Evolutionary conservation across 2,888 invertebrate genomes (phyloP), one percentile per base, ranked within the genome.

Genomic region (Schrankia costaestrigalis): DNA sequence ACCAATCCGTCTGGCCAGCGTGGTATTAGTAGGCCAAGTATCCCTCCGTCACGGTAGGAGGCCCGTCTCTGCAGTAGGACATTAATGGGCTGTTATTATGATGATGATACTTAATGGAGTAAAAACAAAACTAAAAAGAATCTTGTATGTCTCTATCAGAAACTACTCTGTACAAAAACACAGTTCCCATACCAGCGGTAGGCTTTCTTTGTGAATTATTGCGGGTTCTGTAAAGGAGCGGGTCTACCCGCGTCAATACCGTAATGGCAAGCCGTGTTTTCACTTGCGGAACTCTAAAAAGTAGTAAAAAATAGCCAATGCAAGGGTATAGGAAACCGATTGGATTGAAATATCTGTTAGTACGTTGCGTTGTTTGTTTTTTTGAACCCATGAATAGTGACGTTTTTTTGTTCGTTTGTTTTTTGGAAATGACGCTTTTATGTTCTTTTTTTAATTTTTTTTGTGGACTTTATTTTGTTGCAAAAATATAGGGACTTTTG

Each of bases 121-220:
- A n/a, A n/a, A n/a, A n/a, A n/a, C n/a, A n/a, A n/a, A n/a, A n/a
- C n/a, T n/a, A n/a, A n/a, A n/a, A n/a, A n/a, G n/a, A n/a, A n/a
- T n/a, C n/a, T n/a, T n/a, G 5, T 11, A 3, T 11, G 23, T 56
- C 46, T 43, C 15, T 29, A 6, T 26, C 12, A 29, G 21, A 29
- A 24, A 19, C 10, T 52, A 50, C 35, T 77, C 80, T 78, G 32
- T 69, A 63, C 25, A 39, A 26, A 62, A 55, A 55, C 62, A 68
- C 70, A 65, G 71, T 70, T 75, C 59, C 59, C 54, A 71, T 76
- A 79, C 77, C 71, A 74, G 37, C 39, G 41, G 72, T 52, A 62
- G 78, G 71, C 63, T 74, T 78, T 78, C 81, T 83, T 84, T 84
- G 85, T 85, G 80, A 85, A 84, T 85, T 84, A 85, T 85, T 77